These are phyloP conservation scores for Echinometra lucunter DNA, from an alignment of 53 echinoderm and acorn worm species.

Conservation along the genomic window DNA sequence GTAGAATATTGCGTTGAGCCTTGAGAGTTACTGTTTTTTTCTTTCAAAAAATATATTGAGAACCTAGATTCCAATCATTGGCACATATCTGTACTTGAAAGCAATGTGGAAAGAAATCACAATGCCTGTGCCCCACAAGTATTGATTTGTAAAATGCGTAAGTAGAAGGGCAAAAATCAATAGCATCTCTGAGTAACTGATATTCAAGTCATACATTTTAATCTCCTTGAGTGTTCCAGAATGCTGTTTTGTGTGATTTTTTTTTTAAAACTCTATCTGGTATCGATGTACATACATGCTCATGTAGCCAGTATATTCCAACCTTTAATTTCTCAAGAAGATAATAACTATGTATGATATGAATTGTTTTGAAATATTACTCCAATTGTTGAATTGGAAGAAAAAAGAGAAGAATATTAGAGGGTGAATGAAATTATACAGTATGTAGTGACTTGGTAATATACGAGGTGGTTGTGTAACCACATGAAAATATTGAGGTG, in stretches of 20 bases:
- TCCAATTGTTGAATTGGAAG: background rate
- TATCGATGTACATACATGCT: background rate
- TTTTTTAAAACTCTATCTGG: background rate
- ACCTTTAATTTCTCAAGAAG: background rate
- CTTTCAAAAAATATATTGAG: constrained; percentile 32
- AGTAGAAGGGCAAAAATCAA: constrained; percentile 73
- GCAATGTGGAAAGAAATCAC: constrained; percentile 54
- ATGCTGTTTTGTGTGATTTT: constrained; percentile 46
- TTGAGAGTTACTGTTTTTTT: constrained; percentile 10
- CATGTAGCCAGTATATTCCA: background rate
- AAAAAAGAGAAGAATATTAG: background rate
- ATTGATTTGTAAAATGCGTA: constrained; percentile 71
- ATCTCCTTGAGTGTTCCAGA: constrained; percentile 64
- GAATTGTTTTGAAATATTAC: background rate
- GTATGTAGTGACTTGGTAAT: too few species aligned
- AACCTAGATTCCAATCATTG: constrained; percentile 59
- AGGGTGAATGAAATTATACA: background rate
- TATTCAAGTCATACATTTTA: constrained; percentile 72
- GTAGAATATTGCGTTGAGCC: constrained; percentile 4
- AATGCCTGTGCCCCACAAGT: constrained; percentile 62
- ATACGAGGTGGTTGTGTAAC: too few species aligned
- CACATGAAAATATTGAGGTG: too few species aligned
- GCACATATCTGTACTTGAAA: constrained; percentile 56
- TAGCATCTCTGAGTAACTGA: constrained; percentile 65
- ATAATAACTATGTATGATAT: background rate